A percentile compares a stretch with the other conserved stretches of the same genome.
These are phyloP conservation scores for Montipora cactus DNA, from an alignment of 64 coral and sea anemone species.

Conservation along the genomic window DNA sequence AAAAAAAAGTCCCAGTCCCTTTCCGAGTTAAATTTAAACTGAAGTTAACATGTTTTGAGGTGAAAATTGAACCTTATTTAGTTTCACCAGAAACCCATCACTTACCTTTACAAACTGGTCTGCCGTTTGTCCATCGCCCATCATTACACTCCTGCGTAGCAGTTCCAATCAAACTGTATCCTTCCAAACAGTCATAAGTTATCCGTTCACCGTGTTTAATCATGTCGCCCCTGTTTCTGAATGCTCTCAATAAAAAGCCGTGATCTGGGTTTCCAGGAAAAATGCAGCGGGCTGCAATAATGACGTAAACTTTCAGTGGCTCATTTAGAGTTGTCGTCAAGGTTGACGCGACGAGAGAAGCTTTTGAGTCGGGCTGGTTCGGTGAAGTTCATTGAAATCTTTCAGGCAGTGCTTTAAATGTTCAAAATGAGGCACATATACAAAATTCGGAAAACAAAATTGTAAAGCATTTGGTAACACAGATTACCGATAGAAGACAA, in stretches of 20 bases:
- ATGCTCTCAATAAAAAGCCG: neutral
- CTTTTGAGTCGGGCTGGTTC: too few relatives aligned
- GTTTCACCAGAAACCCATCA: neutral
- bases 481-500: too few relatives aligned
- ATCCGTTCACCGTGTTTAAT: constrained; percentile 25
- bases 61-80: neutral
- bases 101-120: constrained; percentile 27
- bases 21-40: too few relatives aligned
- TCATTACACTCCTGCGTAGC: constrained; percentile 2
- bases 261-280: neutral
- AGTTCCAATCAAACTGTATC: constrained; percentile 10
- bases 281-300: constrained; percentile 2
- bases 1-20: too few relatives aligned
- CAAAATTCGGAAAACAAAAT: too few relatives aligned
- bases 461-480: too few relatives aligned
- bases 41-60: neutral
- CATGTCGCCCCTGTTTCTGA: neutral
- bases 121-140: constrained; percentile 13
- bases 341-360: too few relatives aligned
- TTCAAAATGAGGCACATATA: too few relatives aligned
- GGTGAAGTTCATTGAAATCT: too few relatives aligned
- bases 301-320: neutral
- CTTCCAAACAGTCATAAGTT: neutral
- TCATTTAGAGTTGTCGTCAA: neutral
- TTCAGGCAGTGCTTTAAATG: too few relatives aligned